Percentiles rank a stretch among this genome's conserved stretches.
Evolutionary conservation across 2,113 vertebrate species (phyloP).

Genomic region (Geococcyx californianus): DNA sequence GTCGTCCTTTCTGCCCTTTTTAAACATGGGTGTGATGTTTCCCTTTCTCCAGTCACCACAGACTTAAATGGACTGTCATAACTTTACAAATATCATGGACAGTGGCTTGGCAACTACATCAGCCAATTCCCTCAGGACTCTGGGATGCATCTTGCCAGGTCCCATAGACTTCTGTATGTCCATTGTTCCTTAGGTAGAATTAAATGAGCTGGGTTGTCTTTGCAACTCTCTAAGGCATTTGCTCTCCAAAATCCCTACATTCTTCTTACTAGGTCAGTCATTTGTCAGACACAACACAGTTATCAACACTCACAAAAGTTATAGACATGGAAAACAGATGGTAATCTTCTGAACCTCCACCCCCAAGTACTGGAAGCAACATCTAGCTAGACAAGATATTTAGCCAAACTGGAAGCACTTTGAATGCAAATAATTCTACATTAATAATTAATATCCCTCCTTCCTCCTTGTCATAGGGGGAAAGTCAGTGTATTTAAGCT

Average conservation of each 20-base stretch:
- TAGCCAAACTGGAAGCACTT: not conserved
- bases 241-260: not conserved
- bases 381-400: not conserved
- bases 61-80: too few species aligned
- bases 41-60: too few species aligned
- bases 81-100: too few species aligned
- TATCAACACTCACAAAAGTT: not conserved
- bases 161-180: too few species aligned
- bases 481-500: not conserved
- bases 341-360: not conserved
- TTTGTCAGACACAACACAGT: not conserved
- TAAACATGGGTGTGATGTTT: too few species aligned
- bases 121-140: too few species aligned
- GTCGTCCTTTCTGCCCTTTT: too few species aligned
- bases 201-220: not conserved
- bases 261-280: not conserved
- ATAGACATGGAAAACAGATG: not conserved
- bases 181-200: too few species aligned
- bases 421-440: not conserved
- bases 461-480: not conserved
- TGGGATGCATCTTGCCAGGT: too few species aligned
- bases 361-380: not conserved
- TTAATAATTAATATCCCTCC: not conserved
- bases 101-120: too few species aligned
- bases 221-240: not conserved